These are phyloP conservation scores for Carpatolechia fugitivella DNA, from an alignment of 2,888 invertebrate species.

Conservation along the genomic window DNA sequence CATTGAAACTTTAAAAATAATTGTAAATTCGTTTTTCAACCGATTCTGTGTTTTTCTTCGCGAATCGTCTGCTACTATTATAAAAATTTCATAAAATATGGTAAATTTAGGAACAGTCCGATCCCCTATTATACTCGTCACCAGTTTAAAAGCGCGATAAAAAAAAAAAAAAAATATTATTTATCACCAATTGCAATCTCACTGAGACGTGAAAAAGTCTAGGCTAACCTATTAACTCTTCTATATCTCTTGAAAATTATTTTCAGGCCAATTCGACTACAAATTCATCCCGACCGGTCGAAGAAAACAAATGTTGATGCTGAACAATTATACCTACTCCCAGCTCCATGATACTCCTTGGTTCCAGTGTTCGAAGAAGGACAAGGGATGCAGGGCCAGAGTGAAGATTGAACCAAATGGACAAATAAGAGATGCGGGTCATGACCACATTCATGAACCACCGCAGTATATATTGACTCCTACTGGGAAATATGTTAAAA, in stretches of 20 bases:
- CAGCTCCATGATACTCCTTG: slow-evolving; percentile 12
- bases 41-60: too few species aligned
- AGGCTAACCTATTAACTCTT: too few species aligned
- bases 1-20: too few species aligned
- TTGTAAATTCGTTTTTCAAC: too few species aligned
- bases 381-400: slow-evolving; percentile 23
- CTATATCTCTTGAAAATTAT: not conserved
- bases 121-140: too few species aligned
- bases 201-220: too few species aligned
- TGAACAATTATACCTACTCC: slow-evolving; percentile 34
- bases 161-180: too few species aligned
- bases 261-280: slow-evolving; percentile 8
- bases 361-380: slow-evolving; percentile 31
- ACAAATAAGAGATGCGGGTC: not conserved
- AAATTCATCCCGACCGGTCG: slow-evolving; percentile 15
- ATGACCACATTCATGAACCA: slow-evolving; percentile 34
- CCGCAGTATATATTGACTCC: slow-evolving; percentile 33
- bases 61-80: too few species aligned
- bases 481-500: slow-evolving; percentile 29
- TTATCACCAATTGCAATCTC: too few species aligned
- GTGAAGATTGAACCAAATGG: slow-evolving; percentile 22
- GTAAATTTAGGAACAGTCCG: too few species aligned
- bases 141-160: too few species aligned
- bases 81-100: too few species aligned
- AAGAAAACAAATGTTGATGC: slow-evolving; percentile 32